Percentiles rank a stretch among this genome's conserved stretches.
phyloP scores from a whole-genome alignment of 2,888 invertebrate species.

The Hydroisotoma schaefferi region DNA sequence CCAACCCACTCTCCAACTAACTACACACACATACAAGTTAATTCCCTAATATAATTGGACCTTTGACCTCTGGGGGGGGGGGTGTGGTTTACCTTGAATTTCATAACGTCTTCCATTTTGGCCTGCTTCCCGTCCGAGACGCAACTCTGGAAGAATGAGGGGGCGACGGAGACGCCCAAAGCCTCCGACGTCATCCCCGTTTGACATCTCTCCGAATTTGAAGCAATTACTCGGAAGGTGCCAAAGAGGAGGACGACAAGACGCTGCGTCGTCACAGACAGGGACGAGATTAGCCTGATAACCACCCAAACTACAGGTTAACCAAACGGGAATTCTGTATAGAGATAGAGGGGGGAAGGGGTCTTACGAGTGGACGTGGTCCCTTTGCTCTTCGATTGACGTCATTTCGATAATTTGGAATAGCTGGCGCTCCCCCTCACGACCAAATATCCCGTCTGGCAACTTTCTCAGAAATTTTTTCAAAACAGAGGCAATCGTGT shows the following conservation, averaged over 20 bases:
- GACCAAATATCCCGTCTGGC: constrained; percentile 93
- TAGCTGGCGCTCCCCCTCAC: constrained; percentile 81
- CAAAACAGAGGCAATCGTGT: constrained; percentile 88
- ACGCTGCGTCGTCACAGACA: constrained; percentile 86
- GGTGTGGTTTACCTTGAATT: constrained; percentile 75
- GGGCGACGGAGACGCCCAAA: constrained; percentile 78
- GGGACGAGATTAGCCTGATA: constrained; percentile 76
- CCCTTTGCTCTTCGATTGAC: constrained; percentile 66
- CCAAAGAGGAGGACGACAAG: constrained; percentile 92
- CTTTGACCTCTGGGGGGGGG: too few relatives aligned
- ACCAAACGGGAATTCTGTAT: neutral
- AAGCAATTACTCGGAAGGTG: constrained; percentile 91
- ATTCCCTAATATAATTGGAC: too few relatives aligned
- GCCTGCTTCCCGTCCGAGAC: constrained; percentile 92
- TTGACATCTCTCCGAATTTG: constrained; percentile 81
- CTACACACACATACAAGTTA: too few relatives aligned
- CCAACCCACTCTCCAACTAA: too few relatives aligned
- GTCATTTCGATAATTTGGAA: constrained; percentile 74
- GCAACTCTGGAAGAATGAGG: constrained; percentile 93
- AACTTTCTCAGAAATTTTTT: constrained; percentile 97
- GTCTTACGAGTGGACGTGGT: constrained; percentile 83
- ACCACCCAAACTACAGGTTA: constrained; percentile 4
- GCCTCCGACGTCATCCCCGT: constrained; percentile 95
- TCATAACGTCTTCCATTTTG: constrained; percentile 90
- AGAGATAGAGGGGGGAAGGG: neutral